phyloP scores from a whole-genome alignment of 2,113 vertebrate species.

The Psittacara wagleri region DNA sequence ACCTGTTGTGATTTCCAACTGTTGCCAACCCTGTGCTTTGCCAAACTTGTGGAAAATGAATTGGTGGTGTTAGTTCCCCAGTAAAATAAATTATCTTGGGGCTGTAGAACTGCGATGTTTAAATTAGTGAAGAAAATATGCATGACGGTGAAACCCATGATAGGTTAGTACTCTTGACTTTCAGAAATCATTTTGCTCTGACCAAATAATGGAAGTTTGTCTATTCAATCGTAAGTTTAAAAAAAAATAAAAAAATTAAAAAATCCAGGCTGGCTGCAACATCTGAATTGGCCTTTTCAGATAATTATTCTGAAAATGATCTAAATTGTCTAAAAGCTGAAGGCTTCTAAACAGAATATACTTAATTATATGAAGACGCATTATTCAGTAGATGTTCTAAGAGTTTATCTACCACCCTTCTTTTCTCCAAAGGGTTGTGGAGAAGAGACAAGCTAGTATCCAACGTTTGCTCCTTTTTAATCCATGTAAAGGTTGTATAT shows the following conservation, averaged over 20 bases:
- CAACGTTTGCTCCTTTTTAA: not conserved
- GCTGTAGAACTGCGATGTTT: not conserved
- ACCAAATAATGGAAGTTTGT: not conserved
- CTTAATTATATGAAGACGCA: not conserved
- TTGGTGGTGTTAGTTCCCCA: not conserved
- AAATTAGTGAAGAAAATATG: not conserved
- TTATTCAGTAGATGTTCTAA: not conserved
- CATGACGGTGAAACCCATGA: not conserved
- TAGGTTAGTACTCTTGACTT: not conserved
- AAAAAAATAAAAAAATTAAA: not conserved
- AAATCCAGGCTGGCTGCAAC: not conserved
- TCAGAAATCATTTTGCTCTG: not conserved
- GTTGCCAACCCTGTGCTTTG: not conserved
- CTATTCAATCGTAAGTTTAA: not conserved
- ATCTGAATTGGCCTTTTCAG: not conserved
- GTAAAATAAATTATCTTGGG: not conserved
- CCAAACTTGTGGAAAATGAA: not conserved
- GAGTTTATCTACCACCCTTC: not conserved
- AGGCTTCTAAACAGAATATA: not conserved
- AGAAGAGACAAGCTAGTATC: not conserved
- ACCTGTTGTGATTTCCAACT: not conserved
- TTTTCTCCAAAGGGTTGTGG: not conserved
- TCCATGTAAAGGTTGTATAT: not conserved
- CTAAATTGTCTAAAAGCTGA: not conserved
- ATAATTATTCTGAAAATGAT: not conserved